Percentiles rank a stretch among this genome's conserved stretches.
phyloP scores from a whole-genome alignment of 1,140 invertebrate genomes.

The Rhynchophorus ferrugineus region DNA sequence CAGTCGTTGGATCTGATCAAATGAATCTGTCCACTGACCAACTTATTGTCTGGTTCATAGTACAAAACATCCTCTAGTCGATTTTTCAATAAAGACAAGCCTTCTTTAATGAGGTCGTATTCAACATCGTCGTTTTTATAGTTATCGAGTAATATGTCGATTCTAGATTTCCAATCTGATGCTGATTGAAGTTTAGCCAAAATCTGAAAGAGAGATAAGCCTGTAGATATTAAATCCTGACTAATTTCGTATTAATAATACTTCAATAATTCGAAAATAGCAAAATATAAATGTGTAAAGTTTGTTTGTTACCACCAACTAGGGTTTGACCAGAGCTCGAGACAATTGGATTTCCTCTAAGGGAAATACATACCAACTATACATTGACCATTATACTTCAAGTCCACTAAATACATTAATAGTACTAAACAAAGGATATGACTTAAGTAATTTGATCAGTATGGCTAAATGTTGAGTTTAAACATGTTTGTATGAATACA shows the following conservation, averaged over 20 bases:
- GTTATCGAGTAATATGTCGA: conserved; percentile 24
- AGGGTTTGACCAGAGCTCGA: no score
- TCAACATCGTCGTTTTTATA: conserved; percentile 21
- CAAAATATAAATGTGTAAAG: background rate
- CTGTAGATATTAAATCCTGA: no score
- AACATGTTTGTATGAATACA: no score
- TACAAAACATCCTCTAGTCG: conserved; percentile 23
- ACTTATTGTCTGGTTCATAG: conserved; percentile 24
- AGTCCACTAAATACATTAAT: no score
- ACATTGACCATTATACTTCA: no score
- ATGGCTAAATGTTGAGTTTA: no score
- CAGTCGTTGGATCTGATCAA: conserved; percentile 33
- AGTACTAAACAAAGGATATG: no score
- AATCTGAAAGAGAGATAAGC: conserved; percentile 19
- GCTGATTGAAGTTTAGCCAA: conserved; percentile 22
- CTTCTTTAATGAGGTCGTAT: conserved; percentile 22
- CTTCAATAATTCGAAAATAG: no score
- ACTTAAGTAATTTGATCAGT: no score
- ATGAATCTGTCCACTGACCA: conserved; percentile 29
- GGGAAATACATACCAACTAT: no score
- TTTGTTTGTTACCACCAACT: background rate
- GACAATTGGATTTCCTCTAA: no score
- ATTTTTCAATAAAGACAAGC: conserved; percentile 25
- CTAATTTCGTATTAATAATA: no score
- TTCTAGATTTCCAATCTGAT: conserved; percentile 22